Conservation (phyloP, 2,113 vertebrate genomes). For the Muntiacus muntjak region DNA sequence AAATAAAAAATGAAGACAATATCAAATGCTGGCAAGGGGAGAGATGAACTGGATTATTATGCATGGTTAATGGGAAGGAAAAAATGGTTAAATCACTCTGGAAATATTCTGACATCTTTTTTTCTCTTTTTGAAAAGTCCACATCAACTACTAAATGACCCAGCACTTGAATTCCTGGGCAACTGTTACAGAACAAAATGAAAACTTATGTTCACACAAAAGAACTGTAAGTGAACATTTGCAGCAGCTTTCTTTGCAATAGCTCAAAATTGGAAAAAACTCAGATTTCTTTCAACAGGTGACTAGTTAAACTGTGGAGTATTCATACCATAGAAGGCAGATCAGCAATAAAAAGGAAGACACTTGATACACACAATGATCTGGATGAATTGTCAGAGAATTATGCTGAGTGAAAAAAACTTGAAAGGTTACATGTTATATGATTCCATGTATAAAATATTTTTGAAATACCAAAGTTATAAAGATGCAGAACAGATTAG, state of each 20-base stretch:
- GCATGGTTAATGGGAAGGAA: background rate
- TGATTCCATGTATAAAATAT: background rate
- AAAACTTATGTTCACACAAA: background rate
- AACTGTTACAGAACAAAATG: background rate
- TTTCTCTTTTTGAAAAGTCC: background rate
- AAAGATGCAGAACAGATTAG: background rate
- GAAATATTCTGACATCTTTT: background rate
- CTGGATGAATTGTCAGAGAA: background rate
- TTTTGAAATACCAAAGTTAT: background rate
- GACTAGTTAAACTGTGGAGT: background rate
- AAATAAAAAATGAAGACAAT: background rate
- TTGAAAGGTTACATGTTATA: background rate
- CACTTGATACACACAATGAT: background rate
- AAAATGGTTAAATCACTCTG: background rate
- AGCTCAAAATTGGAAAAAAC: background rate
- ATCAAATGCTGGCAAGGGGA: background rate
- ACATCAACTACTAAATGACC: background rate
- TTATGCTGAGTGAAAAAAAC: background rate
- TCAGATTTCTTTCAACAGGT: background rate
- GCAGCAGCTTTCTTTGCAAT: background rate
- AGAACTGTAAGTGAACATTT: background rate
- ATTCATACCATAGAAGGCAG: background rate
- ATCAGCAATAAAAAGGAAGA: background rate
- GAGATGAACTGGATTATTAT: background rate
- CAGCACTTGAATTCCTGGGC: background rate